These are phyloP conservation scores for Campaea margaritaria DNA, from an alignment of 2,888 invertebrate species.

Conservation along the genomic window DNA sequence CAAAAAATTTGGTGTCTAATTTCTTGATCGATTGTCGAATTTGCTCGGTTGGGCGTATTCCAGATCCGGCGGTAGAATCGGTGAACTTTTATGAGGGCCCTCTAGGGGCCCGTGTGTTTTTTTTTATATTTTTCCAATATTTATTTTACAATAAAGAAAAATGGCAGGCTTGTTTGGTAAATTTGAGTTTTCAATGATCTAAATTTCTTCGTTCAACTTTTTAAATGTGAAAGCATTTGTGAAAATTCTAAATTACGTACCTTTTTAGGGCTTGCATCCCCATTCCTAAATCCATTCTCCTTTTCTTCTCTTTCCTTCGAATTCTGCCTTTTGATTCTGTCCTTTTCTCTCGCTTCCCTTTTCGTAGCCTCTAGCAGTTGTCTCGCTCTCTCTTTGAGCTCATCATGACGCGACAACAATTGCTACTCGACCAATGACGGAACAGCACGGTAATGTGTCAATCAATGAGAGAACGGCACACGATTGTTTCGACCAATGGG, in stretches of 20 bases:
- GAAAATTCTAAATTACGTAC: slow-evolving; percentile 48
- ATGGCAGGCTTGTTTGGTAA: too few relatives aligned
- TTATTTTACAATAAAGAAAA: too few relatives aligned
- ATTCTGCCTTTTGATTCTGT: slow-evolving; percentile 63
- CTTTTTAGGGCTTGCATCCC: slow-evolving; percentile 74
- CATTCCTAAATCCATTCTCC: slow-evolving; percentile 77
- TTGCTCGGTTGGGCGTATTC: too few relatives aligned
- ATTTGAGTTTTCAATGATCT: too few relatives aligned
- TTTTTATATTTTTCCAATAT: too few relatives aligned
- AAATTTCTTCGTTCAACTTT: too few relatives aligned
- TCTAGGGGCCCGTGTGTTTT: too few relatives aligned
- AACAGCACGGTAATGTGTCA: slow-evolving; percentile 13
- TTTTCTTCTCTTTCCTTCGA: slow-evolving; percentile 86
- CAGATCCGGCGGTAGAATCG: too few relatives aligned
- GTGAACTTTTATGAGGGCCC: too few relatives aligned
- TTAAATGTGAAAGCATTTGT: too few relatives aligned
- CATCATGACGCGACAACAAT: slow-evolving; percentile 91
- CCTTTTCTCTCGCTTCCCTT: slow-evolving; percentile 86
- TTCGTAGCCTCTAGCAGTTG: slow-evolving; percentile 92
- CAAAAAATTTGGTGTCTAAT: too few relatives aligned
- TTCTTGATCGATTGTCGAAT: too few relatives aligned
- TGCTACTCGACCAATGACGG: slow-evolving; percentile 80
- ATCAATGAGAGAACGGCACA: slow-evolving; percentile 20
- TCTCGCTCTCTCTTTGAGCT: slow-evolving; percentile 93
- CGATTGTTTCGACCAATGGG: slow-evolving; percentile 29